Conservation (phyloP, 2,113 vertebrate genomes). For the Campylomormyrus numenius region DNA sequence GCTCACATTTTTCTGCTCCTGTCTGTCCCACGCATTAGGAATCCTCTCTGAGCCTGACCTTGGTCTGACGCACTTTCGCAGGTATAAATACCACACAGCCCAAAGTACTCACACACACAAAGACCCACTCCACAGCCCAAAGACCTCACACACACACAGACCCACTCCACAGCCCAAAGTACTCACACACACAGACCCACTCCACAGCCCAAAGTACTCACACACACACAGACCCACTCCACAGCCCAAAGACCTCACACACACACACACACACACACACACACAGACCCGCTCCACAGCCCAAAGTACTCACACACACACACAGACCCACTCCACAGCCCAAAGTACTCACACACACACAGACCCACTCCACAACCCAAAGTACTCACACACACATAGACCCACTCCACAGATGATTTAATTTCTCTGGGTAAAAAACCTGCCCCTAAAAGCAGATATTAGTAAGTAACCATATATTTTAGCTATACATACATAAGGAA, state of each 20-base stretch:
- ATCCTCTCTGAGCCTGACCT: background rate
- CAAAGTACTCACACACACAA: background rate
- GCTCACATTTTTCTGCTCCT: background rate
- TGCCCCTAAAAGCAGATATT: background rate
- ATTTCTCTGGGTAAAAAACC: background rate
- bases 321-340: too few relatives aligned
- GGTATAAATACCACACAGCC: background rate
- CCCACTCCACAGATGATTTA: background rate
- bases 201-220: too few relatives aligned
- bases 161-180: background rate
- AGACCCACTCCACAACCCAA: too few relatives aligned
- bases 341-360: background rate
- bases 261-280: background rate
- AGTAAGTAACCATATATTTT: background rate
- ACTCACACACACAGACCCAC: background rate
- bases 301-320: too few relatives aligned
- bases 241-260: background rate
- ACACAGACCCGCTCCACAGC: too few relatives aligned
- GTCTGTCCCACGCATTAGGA: background rate
- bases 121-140: background rate
- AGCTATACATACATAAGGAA: background rate
- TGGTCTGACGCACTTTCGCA: background rate
- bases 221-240: too few relatives aligned
- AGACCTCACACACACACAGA: background rate
- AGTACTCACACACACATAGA: too few relatives aligned